Evolutionary conservation across 2,888 invertebrate genomes (phyloP), one percentile per base, ranked within the genome.

Genomic region (Philereme transversata): DNA sequence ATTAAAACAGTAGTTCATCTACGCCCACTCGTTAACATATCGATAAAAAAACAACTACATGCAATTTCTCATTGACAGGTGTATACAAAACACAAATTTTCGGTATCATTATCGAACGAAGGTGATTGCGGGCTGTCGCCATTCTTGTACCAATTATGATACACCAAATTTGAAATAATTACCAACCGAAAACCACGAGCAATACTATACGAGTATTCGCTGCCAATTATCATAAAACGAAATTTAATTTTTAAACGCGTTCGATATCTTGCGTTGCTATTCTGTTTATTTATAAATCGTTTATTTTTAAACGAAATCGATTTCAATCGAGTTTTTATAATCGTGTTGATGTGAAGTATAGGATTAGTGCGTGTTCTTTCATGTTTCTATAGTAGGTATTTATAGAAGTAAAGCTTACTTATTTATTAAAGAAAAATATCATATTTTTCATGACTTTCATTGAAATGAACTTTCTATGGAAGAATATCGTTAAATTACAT

Each of bases 211-310:
- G n/a, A n/a, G n/a, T n/a, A 51, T 59, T 63, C 53, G 56, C 11
- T 45, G 47, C 49, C 64, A 61, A 64, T 64, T 64, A 64, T 61
- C 44, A 54, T 60, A 56, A 57, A 48, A 51, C 50, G 59, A 65
- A 57, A 62, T 67, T 66, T 66, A 66, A 70, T 66, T 68, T 67
- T 65, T 60, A 61, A 69, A 63, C 61, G 59, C 57, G 65, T 59
- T 58, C 64, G 57, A 64, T 64, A 64, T 66, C 61, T 65, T 55
- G 57, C 58, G 65, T 6, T 40, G 22, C 22, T 22, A 22, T 65
- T 61, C 52, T 61, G 61, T 62, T 68, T 62, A 65, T 67, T 62
- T 58, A 43, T 56, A 22, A 60, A 11, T 62, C 59, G 66, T 59
- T 65, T 67, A 70, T 70, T 70, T 68, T 64, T 38, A 57, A 57